Percentiles rank a stretch among this genome's conserved stretches.
These are phyloP conservation scores for Ataeniobius toweri DNA, from an alignment of 2,797 vertebrate species.

Conservation along the genomic window DNA sequence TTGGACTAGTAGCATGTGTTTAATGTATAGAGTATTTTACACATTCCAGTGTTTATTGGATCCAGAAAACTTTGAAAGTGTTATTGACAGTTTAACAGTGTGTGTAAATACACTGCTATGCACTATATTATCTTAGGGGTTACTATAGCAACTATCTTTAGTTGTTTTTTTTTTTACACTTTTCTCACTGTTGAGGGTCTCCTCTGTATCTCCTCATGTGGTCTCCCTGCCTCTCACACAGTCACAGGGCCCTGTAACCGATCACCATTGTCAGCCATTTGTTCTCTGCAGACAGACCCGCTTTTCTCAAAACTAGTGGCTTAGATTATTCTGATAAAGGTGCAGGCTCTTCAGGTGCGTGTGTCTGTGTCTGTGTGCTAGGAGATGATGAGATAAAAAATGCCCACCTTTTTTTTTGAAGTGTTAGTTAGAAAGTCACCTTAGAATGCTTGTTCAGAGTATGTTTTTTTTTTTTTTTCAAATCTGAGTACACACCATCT, in stretches of 20 bases:
- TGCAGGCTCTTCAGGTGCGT: constrained; percentile 38
- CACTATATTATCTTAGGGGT: constrained; percentile 28
- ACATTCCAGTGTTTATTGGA: constrained; percentile 58
- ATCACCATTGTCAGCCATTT: constrained; percentile 47
- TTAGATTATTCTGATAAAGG: constrained; percentile 48
- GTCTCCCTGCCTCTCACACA: constrained; percentile 42
- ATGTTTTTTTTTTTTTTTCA: neutral
- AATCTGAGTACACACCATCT: neutral
- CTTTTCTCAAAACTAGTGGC: constrained; percentile 43
- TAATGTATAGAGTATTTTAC: constrained; percentile 43
- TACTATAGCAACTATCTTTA: constrained; percentile 32
- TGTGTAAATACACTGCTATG: constrained; percentile 38
- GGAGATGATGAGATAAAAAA: constrained; percentile 21
- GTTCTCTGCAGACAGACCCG: constrained; percentile 34
- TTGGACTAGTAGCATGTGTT: constrained; percentile 41
- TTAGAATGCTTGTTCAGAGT: constrained; percentile 25
- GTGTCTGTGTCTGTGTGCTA: neutral
- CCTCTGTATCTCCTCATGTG: constrained; percentile 53
- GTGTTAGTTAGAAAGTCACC: constrained; percentile 4
- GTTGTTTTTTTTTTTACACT: constrained; percentile 16
- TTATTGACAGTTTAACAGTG: constrained; percentile 53
- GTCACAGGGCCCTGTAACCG: constrained; percentile 44
- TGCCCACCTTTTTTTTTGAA: constrained; percentile 5
- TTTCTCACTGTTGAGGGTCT: constrained; percentile 36
- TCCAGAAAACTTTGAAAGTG: constrained; percentile 35